Conservation (phyloP, 2,888 invertebrate species). For the Platycheirus rosarum region DNA sequence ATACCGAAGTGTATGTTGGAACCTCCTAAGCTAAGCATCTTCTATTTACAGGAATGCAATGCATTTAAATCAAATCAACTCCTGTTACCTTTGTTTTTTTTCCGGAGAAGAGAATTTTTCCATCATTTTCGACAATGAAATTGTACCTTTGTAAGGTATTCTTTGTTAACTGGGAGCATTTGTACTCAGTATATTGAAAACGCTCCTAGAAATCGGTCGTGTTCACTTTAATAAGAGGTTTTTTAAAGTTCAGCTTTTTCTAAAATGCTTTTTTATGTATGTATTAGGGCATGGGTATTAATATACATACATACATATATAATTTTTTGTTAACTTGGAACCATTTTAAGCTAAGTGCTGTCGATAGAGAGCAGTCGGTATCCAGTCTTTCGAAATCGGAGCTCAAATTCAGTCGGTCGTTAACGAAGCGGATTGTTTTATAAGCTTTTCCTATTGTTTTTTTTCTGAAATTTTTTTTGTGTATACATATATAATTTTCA, state of each 20-base stretch:
- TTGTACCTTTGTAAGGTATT: slow-evolving; percentile 58
- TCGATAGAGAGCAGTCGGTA: slow-evolving; percentile 24
- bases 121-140: too few species aligned
- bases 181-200: slow-evolving; percentile 54
- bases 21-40: too few species aligned
- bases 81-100: slow-evolving; percentile 38
- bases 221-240: slow-evolving; percentile 23
- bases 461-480: neutral
- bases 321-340: slow-evolving; percentile 9
- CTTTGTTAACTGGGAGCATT: slow-evolving; percentile 24
- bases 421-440: slow-evolving; percentile 1
- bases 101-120: slow-evolving; percentile 34
- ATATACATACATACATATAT: neutral
- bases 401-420: slow-evolving; percentile 6
- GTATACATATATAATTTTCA: slow-evolving; percentile 3
- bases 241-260: slow-evolving; percentile 24
- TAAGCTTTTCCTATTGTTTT: slow-evolving; percentile 7
- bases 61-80: slow-evolving; percentile 18
- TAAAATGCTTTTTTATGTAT: slow-evolving; percentile 28
- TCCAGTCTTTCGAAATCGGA: slow-evolving; percentile 57
- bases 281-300: neutral
- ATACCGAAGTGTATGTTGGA: too few species aligned
- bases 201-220: slow-evolving; percentile 46
- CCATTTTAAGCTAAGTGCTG: neutral
- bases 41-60: too few species aligned